A percentile compares a stretch with the other conserved stretches of the same genome.
These are phyloP conservation scores for Drosophila helvetica DNA, from an alignment of 2,888 invertebrate genomes.

Conservation along the genomic window DNA sequence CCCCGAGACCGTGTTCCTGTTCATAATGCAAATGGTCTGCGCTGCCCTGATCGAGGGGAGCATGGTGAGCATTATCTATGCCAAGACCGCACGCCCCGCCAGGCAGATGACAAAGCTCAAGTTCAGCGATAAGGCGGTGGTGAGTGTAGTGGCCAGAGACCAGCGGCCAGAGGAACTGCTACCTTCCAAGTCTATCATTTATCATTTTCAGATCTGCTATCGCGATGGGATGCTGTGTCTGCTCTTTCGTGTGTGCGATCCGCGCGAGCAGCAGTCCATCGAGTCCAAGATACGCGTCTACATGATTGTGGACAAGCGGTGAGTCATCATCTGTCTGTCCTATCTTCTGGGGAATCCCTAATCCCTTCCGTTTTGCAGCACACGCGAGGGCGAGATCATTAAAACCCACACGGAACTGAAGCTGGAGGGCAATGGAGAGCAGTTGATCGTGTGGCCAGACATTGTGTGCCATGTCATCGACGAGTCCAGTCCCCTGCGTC, in stretches of 20 bases:
- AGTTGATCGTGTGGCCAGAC: constrained; percentile 93
- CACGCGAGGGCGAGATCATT: constrained; percentile 88
- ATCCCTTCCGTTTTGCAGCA: constrained; percentile 59
- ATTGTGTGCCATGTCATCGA: constrained; percentile 93
- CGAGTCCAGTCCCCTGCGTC: constrained; percentile 90
- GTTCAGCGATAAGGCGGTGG: constrained; percentile 90
- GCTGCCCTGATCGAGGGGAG: constrained; percentile 86
- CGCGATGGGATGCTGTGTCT: constrained; percentile 91
- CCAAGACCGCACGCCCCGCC: constrained; percentile 91
- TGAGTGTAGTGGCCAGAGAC: constrained; percentile 80
- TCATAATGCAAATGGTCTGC: constrained; percentile 91
- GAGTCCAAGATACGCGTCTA: constrained; percentile 90
- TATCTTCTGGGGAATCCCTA: background rate
- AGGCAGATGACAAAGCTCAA: constrained; percentile 90
- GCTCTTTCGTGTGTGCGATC: constrained; percentile 92
- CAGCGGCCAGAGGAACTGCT: background rate
- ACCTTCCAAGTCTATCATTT: background rate
- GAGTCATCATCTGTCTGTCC: constrained; percentile 34
- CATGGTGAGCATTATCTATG: constrained; percentile 88
- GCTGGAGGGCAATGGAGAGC: constrained; percentile 86
- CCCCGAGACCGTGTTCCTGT: constrained; percentile 89
- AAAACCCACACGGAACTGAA: constrained; percentile 90
- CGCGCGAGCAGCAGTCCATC: constrained; percentile 90
- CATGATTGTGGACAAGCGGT: constrained; percentile 81
- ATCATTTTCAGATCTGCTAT: constrained; percentile 87